phyloP scores from a whole-genome alignment of 2,888 invertebrate genomes.

The Actias luna region DNA sequence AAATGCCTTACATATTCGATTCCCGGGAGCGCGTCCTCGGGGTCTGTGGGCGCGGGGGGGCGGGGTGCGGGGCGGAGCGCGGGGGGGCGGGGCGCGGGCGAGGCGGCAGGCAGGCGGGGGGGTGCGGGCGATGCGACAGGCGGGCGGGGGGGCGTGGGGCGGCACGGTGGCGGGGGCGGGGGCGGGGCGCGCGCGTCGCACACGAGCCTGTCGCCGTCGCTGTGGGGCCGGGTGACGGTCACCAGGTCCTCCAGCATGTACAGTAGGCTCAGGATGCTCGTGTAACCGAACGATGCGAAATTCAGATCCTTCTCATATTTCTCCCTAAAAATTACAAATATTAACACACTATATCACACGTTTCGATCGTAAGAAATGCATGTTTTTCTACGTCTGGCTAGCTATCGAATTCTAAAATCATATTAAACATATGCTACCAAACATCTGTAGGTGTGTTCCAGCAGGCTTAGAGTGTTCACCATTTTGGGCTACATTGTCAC shows the following conservation, averaged over 20 bases:
- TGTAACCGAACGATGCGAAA: conserved; percentile 54
- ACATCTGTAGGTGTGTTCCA: too few relatives aligned
- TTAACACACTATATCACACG: too few relatives aligned
- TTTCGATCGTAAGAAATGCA: too few relatives aligned
- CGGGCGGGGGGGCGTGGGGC: conserved; percentile 22
- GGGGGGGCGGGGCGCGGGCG: conserved; percentile 20
- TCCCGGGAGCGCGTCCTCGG: conserved; percentile 60
- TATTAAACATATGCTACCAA: too few relatives aligned
- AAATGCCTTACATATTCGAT: conserved; percentile 53
- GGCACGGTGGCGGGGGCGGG: conserved; percentile 18
- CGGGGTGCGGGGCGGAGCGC: conserved; percentile 16
- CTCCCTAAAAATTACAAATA: conserved; percentile 38
- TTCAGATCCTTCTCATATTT: conserved; percentile 56
- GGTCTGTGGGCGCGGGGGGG: conserved; percentile 30
- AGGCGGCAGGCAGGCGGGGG: conserved; percentile 17
- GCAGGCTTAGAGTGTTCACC: too few relatives aligned
- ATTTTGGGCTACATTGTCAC: too few relatives aligned
- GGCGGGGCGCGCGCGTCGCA: conserved; percentile 18
- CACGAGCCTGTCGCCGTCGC: conserved; percentile 44
- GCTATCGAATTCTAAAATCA: too few relatives aligned
- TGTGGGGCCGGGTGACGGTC: conserved; percentile 33
- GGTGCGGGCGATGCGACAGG: conserved; percentile 18
- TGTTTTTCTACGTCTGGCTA: too few relatives aligned
- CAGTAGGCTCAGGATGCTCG: conserved; percentile 54
- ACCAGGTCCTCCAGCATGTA: conserved; percentile 41